A percentile compares a stretch with the other conserved stretches of the same genome.
phyloP scores from a whole-genome alignment of 2,888 invertebrate genomes.

The Anagyrus pseudococci region DNA sequence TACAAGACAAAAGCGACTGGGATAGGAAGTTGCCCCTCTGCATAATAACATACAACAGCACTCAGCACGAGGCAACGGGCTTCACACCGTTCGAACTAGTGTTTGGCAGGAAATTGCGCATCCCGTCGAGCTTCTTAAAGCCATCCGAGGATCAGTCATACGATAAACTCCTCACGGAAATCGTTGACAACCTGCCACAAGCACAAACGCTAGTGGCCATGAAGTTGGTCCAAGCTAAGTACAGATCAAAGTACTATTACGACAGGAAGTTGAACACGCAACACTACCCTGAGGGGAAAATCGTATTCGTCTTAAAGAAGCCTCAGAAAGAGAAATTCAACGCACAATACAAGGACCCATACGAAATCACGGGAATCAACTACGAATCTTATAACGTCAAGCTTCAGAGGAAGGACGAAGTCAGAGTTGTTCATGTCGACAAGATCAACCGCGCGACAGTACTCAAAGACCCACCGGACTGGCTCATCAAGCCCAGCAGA shows the following conservation, averaged over 20 bases:
- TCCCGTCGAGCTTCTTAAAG: neutral
- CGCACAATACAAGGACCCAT: neutral
- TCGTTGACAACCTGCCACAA: neutral
- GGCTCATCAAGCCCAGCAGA: too few relatives aligned
- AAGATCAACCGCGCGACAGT: too few relatives aligned
- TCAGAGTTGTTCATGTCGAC: neutral
- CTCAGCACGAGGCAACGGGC: too few relatives aligned
- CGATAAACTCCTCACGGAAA: neutral
- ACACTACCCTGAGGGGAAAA: conserved; percentile 16
- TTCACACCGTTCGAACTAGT: neutral
- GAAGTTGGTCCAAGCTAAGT: conserved; percentile 26
- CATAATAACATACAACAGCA: too few relatives aligned
- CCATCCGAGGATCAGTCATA: neutral
- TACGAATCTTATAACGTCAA: neutral
- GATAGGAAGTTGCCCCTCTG: too few relatives aligned
- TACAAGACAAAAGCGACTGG: too few relatives aligned
- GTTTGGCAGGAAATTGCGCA: neutral
- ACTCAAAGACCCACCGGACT: too few relatives aligned
- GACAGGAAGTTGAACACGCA: conserved; percentile 14
- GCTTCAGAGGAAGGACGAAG: neutral
- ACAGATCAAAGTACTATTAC: conserved; percentile 33
- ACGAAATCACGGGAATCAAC: neutral
- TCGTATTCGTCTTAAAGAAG: conserved; percentile 12
- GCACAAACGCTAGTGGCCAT: neutral
- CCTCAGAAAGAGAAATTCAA: neutral